A percentile compares a stretch with the other conserved stretches of the same genome.
These are phyloP conservation scores for Spheniscus humboldti DNA, from an alignment of 2,797 vertebrate genomes.

Conservation along the genomic window DNA sequence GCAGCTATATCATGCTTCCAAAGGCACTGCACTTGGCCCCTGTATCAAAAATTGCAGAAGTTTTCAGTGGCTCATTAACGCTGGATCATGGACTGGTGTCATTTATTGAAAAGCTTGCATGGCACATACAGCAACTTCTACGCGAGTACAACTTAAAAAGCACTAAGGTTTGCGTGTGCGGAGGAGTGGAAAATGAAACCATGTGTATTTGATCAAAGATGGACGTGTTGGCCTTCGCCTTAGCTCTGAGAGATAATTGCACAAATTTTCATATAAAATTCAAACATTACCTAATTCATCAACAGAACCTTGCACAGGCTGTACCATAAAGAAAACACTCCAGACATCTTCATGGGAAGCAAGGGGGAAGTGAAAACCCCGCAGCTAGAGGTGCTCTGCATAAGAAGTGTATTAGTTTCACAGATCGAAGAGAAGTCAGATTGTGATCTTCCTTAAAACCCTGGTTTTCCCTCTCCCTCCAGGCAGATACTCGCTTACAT, in stretches of 20 bases:
- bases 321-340: neutral
- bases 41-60: neutral
- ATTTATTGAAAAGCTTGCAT: neutral
- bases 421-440: slow-evolving; percentile 8
- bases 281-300: neutral
- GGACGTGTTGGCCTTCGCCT: neutral
- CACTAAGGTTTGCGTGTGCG: neutral
- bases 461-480: neutral
- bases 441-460: slow-evolving; percentile 37
- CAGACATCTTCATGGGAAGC: neutral
- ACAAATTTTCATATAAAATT: slow-evolving; percentile 28
- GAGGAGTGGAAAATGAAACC: neutral
- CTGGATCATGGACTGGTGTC: neutral
- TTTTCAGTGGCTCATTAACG: neutral
- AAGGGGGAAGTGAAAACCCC: neutral
- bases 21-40: neutral
- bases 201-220: slow-evolving; percentile 12
- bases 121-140: neutral
- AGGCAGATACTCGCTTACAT: slow-evolving; percentile 8
- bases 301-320: neutral
- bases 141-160: neutral
- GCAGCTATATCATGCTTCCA: neutral
- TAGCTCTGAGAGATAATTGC: slow-evolving; percentile 25
- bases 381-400: neutral
- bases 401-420: slow-evolving; percentile 21